Conservation (phyloP, 2,888 invertebrate genomes). For the Phoenoteleia sp. region DNA sequence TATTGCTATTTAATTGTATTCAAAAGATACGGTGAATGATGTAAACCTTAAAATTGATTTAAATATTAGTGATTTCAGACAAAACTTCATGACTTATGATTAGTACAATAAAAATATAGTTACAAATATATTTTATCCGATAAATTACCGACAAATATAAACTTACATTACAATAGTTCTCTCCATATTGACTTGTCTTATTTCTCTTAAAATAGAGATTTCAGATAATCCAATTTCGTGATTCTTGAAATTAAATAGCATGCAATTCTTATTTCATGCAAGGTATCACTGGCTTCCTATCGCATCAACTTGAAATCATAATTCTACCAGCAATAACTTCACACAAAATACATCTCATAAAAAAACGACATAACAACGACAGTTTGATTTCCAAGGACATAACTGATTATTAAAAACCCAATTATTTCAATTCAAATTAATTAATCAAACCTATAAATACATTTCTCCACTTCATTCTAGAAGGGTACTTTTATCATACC, state of each 20-base stretch:
- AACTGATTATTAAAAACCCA: no score
- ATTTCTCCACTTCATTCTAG: no score
- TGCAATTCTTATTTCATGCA: slow-evolving; percentile 30
- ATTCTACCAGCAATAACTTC: background rate
- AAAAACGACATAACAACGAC: background rate
- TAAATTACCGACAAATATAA: background rate
- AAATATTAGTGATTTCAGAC: no score
- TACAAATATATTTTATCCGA: background rate
- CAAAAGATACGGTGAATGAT: no score
- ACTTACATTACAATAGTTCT: background rate
- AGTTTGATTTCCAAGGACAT: background rate
- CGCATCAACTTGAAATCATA: slow-evolving; percentile 45
- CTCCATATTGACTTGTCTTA: slow-evolving; percentile 3
- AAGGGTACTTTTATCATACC: no score
- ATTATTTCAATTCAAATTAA: background rate
- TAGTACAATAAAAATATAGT: background rate
- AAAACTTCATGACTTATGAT: background rate
- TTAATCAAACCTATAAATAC: background rate
- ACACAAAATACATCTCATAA: background rate
- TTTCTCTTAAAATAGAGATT: slow-evolving; percentile 32
- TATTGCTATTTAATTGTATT: no score
- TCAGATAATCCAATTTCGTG: slow-evolving; percentile 43
- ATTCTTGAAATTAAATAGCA: slow-evolving; percentile 40
- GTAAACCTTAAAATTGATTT: no score
- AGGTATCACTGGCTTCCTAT: slow-evolving; percentile 16